Evolutionary conservation across 2,888 invertebrate species (phyloP).

Genomic region (Esperia sulphurella): DNA sequence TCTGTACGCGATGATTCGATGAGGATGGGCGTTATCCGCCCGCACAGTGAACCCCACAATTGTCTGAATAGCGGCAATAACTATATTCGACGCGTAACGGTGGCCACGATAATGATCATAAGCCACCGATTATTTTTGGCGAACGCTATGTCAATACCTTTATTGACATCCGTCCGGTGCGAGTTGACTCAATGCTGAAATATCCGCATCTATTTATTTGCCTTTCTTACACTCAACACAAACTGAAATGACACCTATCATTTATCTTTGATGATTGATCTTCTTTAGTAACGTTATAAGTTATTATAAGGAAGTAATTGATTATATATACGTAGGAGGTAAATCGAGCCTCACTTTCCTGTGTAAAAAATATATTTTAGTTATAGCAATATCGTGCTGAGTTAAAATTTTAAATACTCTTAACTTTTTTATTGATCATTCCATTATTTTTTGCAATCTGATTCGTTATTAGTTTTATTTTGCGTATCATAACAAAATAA

Average conservation of each 20-base stretch:
- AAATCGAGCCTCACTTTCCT: too few relatives aligned
- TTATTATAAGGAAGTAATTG: too few relatives aligned
- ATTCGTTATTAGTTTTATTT: too few relatives aligned
- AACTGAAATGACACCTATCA: slow-evolving; percentile 2
- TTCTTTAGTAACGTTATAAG: not conserved
- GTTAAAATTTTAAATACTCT: too few relatives aligned
- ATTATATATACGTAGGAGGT: too few relatives aligned
- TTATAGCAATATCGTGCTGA: too few relatives aligned
- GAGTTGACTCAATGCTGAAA: slow-evolving; percentile 32
- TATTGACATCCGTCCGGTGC: slow-evolving; percentile 27
- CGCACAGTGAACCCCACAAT: not conserved
- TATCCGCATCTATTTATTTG: slow-evolving; percentile 30
- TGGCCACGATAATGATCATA: slow-evolving; percentile 2
- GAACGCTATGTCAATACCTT: not conserved
- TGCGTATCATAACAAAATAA: too few relatives aligned
- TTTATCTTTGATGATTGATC: slow-evolving; percentile 1
- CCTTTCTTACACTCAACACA: not conserved
- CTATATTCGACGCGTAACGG: not conserved
- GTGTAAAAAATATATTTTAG: too few relatives aligned
- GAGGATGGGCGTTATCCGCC: not conserved
- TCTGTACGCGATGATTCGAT: not conserved
- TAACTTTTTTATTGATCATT: too few relatives aligned
- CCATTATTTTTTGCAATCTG: too few relatives aligned
- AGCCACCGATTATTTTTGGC: slow-evolving; percentile 20
- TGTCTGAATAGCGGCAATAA: not conserved